Percentiles rank a stretch among this genome's conserved stretches.
Evolutionary conservation across 2,113 vertebrate species (phyloP).

Genomic region (Seriola dumerili): DNA sequence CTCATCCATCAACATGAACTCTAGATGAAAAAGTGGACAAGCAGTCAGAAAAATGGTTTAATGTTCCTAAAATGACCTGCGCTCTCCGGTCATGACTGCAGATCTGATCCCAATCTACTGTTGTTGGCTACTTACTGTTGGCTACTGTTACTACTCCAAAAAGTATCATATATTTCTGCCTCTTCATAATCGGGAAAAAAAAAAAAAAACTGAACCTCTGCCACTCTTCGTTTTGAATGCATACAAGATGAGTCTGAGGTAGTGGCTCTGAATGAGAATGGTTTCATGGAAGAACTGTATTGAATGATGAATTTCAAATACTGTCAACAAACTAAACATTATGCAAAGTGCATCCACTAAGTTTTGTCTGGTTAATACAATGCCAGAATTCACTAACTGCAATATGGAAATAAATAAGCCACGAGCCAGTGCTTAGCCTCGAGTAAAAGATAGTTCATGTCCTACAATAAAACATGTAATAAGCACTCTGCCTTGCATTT

Average conservation of each 20-base stretch:
- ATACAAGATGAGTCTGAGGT: neutral
- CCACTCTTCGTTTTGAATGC: neutral
- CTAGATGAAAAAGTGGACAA: neutral
- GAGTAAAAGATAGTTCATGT: neutral
- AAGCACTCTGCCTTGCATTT: constrained; percentile 1
- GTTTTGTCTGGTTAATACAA: neutral
- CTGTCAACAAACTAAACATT: neutral
- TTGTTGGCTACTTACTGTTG: no score
- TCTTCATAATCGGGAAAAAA: neutral
- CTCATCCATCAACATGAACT: neutral
- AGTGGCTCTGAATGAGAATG: neutral
- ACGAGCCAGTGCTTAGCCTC: neutral
- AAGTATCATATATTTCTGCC: neutral
- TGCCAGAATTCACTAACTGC: constrained; percentile 8
- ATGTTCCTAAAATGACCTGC: neutral
- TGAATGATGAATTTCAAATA: neutral
- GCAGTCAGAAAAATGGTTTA: neutral
- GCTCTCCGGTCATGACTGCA: neutral
- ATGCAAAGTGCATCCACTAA: neutral
- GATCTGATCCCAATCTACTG: neutral
- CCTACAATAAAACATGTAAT: constrained; percentile 27
- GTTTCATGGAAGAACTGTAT: neutral
- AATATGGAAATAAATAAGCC: constrained; percentile 9
- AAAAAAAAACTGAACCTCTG: neutral
- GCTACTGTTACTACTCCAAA: neutral